Evolutionary conservation across 2,888 invertebrate species (phyloP).

Genomic region (Troglohyphantes excavatus): DNA sequence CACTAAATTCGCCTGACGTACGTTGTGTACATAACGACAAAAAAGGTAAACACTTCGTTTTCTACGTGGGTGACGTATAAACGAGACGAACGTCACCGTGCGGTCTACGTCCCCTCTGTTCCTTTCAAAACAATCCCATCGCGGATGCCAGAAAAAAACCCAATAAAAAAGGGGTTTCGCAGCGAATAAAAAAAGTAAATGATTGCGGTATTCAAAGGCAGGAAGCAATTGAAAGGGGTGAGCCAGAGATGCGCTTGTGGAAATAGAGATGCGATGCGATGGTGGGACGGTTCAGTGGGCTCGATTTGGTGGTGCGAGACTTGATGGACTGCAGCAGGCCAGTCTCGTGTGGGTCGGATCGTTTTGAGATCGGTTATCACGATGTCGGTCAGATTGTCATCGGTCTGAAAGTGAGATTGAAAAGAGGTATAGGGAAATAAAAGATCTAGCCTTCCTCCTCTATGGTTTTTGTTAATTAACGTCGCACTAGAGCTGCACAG

Average conservation of each 20-base stretch:
- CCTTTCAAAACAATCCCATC: conserved; percentile 1
- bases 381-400: not conserved
- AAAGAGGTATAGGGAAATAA: not conserved
- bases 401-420: not conserved
- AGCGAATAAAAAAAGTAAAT: conserved; percentile 16
- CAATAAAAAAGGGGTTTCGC: conserved; percentile 12
- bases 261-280: not conserved
- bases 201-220: conserved; percentile 38
- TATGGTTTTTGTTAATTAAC: too few relatives aligned
- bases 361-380: conserved; percentile 6
- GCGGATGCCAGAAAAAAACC: not conserved
- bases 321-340: not conserved
- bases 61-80: conserved; percentile 1
- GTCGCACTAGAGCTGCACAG: too few relatives aligned
- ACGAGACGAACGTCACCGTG: not conserved
- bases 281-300: conserved; percentile 48
- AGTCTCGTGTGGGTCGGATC: not conserved
- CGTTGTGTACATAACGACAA: not conserved
- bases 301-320: conserved; percentile 13
- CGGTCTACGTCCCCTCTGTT: not conserved
- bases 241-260: not conserved
- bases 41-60: not conserved
- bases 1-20: not conserved
- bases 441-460: too few relatives aligned
- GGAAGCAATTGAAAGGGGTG: conserved; percentile 32